phyloP scores from a whole-genome alignment of 2,113 vertebrate genomes.

The Phalacrocorax brasilianus region DNA sequence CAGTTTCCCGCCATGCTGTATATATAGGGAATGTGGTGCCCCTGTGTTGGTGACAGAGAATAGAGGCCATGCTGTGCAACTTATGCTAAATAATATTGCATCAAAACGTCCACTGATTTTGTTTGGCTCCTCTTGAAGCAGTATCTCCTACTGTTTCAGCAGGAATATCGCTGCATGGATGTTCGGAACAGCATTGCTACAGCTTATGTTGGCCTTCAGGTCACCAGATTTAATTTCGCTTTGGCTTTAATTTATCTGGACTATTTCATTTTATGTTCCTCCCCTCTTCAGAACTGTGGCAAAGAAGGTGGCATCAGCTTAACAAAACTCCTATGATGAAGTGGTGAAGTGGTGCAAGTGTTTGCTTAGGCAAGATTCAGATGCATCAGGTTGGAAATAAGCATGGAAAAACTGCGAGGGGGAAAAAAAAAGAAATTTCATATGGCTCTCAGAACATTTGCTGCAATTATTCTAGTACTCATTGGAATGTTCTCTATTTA shows the following conservation, averaged over 20 bases:
- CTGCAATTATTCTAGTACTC: neutral
- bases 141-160: neutral
- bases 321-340: neutral
- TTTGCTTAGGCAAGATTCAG: neutral
- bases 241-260: neutral
- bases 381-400: neutral
- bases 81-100: neutral
- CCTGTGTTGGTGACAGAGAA: neutral
- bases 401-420: neutral
- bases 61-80: neutral
- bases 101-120: neutral
- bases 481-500: neutral
- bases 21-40: neutral
- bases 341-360: neutral
- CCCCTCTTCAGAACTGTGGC: neutral
- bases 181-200: neutral
- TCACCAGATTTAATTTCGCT: neutral
- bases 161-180: neutral
- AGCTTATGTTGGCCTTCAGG: neutral
- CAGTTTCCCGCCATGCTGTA: neutral
- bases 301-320: neutral
- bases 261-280: rapidly evolving
- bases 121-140: neutral
- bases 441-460: neutral
- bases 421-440: neutral